Evolutionary conservation across 2,113 vertebrate species (phyloP).

Genomic region (Pedetes capensis): DNA sequence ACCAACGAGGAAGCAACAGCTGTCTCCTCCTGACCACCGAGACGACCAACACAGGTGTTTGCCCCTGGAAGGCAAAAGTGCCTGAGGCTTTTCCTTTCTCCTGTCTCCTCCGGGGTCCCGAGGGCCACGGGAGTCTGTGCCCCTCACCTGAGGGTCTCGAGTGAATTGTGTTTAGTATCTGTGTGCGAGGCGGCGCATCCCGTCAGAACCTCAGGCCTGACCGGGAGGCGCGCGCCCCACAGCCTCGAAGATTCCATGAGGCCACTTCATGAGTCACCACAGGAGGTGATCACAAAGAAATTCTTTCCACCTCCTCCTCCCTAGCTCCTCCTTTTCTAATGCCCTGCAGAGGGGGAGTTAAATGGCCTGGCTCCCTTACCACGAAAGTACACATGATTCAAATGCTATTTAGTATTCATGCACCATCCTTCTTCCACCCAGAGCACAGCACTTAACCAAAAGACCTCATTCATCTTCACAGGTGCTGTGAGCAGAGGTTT

Average conservation of each 20-base stretch:
- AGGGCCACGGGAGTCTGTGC: no score
- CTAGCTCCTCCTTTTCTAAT: slow-evolving; percentile 46
- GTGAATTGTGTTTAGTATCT: no score
- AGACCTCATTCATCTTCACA: slow-evolving; percentile 66
- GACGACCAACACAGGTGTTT: no score
- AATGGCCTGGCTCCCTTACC: slow-evolving; percentile 61
- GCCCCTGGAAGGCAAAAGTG: no score
- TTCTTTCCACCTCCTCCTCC: slow-evolving; percentile 10
- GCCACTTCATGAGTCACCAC: slow-evolving; percentile 58
- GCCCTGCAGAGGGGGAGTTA: slow-evolving; percentile 60
- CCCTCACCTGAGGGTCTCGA: no score
- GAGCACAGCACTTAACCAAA: slow-evolving; percentile 63
- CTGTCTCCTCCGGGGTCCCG: no score
- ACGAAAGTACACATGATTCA: slow-evolving; percentile 69
- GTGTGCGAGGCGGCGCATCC: no score
- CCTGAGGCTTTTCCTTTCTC: no score
- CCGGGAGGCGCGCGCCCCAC: no score
- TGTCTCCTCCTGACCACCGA: no score
- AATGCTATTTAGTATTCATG: slow-evolving; percentile 55
- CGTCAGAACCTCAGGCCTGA: no score
- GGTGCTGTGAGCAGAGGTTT: neutral
- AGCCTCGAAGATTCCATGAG: neutral
- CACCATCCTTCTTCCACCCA: slow-evolving; percentile 43
- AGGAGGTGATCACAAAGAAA: slow-evolving; percentile 74
- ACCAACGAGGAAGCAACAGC: no score